Evolutionary conservation across 2,797 vertebrate species (phyloP).

Genomic region (Molossus molossus): DNA sequence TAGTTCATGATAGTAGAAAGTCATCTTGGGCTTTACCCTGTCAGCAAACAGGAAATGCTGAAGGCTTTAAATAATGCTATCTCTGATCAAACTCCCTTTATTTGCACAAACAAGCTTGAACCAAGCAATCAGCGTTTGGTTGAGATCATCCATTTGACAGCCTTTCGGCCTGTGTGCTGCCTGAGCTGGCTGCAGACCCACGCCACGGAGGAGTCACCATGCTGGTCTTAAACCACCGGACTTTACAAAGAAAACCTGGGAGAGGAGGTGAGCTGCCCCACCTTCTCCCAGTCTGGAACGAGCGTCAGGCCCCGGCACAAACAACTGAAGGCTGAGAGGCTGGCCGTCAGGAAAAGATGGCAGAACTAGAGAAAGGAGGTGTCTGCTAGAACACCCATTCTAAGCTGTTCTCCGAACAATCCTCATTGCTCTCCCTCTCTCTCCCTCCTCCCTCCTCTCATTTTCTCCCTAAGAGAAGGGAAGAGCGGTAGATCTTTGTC

Average conservation of each 20-base stretch:
- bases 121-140: not conserved
- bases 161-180: not conserved
- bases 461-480: not conserved
- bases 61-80: not conserved
- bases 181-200: not conserved
- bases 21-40: conserved; percentile 38
- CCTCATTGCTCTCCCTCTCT: not conserved
- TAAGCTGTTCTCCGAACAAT: not conserved
- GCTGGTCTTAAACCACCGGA: not conserved
- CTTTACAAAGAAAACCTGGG: not conserved
- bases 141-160: not conserved
- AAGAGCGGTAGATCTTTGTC: not conserved
- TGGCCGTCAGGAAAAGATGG: not conserved
- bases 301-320: not conserved
- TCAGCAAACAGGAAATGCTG: conserved; percentile 13
- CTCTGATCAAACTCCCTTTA: not conserved
- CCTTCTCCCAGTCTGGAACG: not conserved
- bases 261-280: not conserved
- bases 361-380: not conserved
- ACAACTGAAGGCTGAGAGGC: not conserved
- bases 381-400: not conserved
- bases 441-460: not conserved
- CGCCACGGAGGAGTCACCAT: not conserved
- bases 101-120: conserved; percentile 30
- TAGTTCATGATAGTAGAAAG: conserved; percentile 22